Percentiles rank a stretch among this genome's conserved stretches.
phyloP scores from a whole-genome alignment of 1,140 invertebrate genomes.

The Aphaenogaster floridana region DNA sequence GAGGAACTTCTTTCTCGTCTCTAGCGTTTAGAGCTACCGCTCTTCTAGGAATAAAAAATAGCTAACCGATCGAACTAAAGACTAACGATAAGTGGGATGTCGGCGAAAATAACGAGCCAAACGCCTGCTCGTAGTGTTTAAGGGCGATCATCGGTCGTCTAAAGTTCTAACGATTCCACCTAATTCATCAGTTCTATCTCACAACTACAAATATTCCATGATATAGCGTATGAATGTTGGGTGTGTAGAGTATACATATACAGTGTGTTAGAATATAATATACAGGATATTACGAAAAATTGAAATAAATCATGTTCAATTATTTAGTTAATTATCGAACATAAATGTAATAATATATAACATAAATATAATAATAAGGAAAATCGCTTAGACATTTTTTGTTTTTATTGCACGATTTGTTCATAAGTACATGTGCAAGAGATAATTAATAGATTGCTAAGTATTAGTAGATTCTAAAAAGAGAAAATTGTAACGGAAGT shows the following conservation, averaged over 20 bases:
- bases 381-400: neutral
- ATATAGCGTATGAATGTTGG: neutral
- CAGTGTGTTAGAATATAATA: neutral
- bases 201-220: slow-evolving; percentile 3
- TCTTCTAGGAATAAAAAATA: slow-evolving; percentile 58
- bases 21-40: slow-evolving; percentile 43
- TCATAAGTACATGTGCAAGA: neutral
- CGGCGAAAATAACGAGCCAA: slow-evolving; percentile 56
- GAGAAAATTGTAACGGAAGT: neutral
- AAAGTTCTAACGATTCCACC: slow-evolving; percentile 37
- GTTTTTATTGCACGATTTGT: neutral
- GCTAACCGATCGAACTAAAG: slow-evolving; percentile 49
- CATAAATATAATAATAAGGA: neutral
- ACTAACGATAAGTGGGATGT: slow-evolving; percentile 57
- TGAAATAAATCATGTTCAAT: neutral
- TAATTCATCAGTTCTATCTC: slow-evolving; percentile 67
- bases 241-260: neutral
- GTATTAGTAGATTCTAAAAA: neutral
- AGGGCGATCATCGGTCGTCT: slow-evolving; percentile 23
- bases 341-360: no score
- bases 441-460: neutral
- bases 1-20: neutral
- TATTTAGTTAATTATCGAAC: neutral
- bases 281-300: neutral
- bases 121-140: slow-evolving; percentile 53